A percentile compares a stretch with the other conserved stretches of the same genome.
Conservation (phyloP, 1,140 invertebrate genomes). For the Plutomurus gul region DNA sequence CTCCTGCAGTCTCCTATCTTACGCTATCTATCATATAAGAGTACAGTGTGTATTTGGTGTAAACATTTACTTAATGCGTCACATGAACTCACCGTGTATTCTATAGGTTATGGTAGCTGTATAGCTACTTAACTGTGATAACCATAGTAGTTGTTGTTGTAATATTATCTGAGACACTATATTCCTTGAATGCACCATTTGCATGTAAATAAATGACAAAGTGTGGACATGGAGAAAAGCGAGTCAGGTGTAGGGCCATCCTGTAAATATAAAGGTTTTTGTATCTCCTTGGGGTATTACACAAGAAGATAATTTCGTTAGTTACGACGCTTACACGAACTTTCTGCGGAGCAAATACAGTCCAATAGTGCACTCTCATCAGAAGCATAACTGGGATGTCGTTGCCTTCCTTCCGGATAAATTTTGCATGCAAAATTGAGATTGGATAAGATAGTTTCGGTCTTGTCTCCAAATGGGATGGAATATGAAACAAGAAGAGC, state of each 20-base stretch:
- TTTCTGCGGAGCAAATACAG: not conserved
- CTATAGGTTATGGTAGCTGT: too few relatives aligned
- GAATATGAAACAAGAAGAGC: constrained; percentile 16
- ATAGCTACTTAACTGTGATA: not conserved
- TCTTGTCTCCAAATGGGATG: not conserved
- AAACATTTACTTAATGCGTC: too few relatives aligned
- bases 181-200: not conserved
- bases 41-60: too few relatives aligned
- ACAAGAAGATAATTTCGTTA: not conserved
- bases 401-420: constrained; percentile 15
- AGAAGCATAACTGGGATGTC: not conserved
- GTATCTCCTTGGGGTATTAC: constrained; percentile 10
- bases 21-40: not conserved
- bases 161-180: not conserved
- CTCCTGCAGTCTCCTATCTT: constrained; percentile 12
- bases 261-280: not conserved
- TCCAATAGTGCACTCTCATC: not conserved
- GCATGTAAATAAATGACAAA: not conserved
- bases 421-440: constrained; percentile 12
- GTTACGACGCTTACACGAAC: not conserved
- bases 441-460: not conserved
- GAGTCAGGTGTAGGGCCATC: not conserved
- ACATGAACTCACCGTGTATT: too few relatives aligned
- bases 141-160: not conserved
- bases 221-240: not conserved